These are phyloP conservation scores for Eretmochelys imbricata DNA, from an alignment of 2,113 vertebrate genomes.

Conservation along the genomic window DNA sequence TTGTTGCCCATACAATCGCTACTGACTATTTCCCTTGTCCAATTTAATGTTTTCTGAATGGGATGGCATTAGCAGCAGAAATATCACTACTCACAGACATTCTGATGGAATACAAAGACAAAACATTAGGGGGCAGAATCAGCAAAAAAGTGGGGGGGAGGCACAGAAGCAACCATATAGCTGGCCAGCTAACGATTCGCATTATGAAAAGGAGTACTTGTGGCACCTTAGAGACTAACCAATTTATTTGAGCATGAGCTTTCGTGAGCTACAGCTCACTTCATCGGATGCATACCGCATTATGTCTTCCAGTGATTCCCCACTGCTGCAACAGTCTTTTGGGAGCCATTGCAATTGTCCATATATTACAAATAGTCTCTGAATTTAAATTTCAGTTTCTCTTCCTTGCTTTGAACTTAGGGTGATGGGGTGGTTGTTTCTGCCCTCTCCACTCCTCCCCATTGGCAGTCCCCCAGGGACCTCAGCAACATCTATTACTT, in stretches of 20 bases:
- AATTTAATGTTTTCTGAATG: rapidly evolving
- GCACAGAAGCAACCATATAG: background rate
- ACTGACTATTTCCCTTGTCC: rapidly evolving
- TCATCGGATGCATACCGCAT: background rate
- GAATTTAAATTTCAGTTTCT: background rate
- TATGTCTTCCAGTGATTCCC: background rate
- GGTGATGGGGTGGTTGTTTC: background rate
- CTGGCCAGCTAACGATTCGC: background rate
- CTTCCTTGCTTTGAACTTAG: background rate
- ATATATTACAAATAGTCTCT: background rate
- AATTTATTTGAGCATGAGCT: no score
- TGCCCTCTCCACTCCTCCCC: background rate
- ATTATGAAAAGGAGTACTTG: background rate
- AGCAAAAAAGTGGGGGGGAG: background rate
- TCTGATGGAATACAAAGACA: background rate
- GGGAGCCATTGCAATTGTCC: background rate
- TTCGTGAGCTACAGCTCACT: no score
- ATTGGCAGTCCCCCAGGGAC: background rate
- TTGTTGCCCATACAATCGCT: background rate
- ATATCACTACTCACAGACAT: background rate
- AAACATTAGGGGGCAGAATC: background rate
- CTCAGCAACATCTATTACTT: background rate
- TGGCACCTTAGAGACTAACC: no score
- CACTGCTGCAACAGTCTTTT: background rate
- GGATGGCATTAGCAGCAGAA: background rate